phyloP scores from a whole-genome alignment of 2,888 invertebrate genomes.

The Melinaea marsaeus region DNA sequence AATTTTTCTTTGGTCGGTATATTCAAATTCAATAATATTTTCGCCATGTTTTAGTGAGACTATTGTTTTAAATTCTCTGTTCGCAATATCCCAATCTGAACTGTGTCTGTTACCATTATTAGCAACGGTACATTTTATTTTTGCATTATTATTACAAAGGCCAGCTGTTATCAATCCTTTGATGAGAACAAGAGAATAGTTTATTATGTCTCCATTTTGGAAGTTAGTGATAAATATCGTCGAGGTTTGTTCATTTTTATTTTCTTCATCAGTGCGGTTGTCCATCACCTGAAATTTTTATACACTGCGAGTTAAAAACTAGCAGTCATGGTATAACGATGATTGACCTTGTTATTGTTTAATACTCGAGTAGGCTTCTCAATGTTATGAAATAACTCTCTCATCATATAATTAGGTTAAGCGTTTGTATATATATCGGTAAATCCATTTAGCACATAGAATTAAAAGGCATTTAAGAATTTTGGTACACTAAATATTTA shows the following conservation, averaged over 20 bases:
- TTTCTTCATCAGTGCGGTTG: constrained; percentile 65
- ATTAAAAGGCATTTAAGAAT: constrained; percentile 8
- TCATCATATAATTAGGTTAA: constrained; percentile 39
- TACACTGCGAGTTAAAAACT: constrained; percentile 29
- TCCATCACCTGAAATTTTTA: constrained; percentile 73
- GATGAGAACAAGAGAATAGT: constrained; percentile 79
- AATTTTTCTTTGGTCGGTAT: constrained; percentile 63
- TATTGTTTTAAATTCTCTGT: constrained; percentile 84
- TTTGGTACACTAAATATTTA: constrained; percentile 1
- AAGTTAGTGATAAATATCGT: constrained; percentile 78
- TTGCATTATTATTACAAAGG: constrained; percentile 61
- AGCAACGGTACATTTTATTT: constrained; percentile 63
- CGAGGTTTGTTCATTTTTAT: constrained; percentile 65
- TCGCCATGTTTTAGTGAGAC: constrained; percentile 80
- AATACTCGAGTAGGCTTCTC: constrained; percentile 26
- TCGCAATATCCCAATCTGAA: constrained; percentile 79
- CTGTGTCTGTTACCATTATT: constrained; percentile 58
- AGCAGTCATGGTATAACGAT: constrained; percentile 12
- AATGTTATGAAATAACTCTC: constrained; percentile 26
- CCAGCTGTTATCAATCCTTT: constrained; percentile 77
- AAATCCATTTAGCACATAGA: neutral
- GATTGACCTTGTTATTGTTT: constrained; percentile 29
- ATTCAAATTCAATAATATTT: constrained; percentile 80
- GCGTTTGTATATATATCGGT: constrained; percentile 11
- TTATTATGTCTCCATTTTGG: constrained; percentile 78